phyloP scores from a whole-genome alignment of 1,140 invertebrate species.

The Scylla paramamosain region DNA sequence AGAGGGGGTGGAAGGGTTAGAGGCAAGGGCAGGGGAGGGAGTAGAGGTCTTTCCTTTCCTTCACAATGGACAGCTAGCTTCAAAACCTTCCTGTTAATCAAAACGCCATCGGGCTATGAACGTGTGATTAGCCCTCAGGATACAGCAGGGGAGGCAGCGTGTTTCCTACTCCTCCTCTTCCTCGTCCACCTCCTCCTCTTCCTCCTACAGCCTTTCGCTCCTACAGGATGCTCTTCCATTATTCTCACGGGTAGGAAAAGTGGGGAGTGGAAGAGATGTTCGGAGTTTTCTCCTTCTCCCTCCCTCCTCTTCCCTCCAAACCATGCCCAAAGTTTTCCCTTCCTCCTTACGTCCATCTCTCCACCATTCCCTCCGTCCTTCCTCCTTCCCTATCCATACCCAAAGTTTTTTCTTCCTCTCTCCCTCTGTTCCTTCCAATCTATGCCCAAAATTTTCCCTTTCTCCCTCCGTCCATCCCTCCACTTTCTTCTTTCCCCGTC shows the following conservation, averaged over 20 bases:
- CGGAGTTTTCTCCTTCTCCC: no score
- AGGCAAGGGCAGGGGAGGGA: not conserved
- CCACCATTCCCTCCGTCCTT: not conserved
- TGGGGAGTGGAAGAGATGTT: not conserved
- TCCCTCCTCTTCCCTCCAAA: no score
- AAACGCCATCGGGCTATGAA: not conserved
- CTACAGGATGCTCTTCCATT: not conserved
- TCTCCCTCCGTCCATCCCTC: not conserved
- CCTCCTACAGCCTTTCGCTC: not conserved
- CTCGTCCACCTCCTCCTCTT: not conserved
- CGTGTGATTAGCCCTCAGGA: not conserved
- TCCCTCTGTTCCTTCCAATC: not conserved
- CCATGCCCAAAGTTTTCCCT: not conserved
- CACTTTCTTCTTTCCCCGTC: not conserved
- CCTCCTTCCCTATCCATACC: no score
- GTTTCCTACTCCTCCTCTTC: not conserved
- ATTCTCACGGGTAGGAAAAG: not conserved
- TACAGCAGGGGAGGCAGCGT: not conserved
- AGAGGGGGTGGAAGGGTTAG: not conserved
- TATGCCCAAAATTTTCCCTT: not conserved
- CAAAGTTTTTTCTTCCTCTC: not conserved
- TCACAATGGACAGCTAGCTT: not conserved
- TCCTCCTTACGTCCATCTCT: not conserved
- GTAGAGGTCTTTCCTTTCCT: not conserved
- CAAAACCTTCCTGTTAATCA: slow-evolving; percentile 2